phyloP scores from a whole-genome alignment of 1,140 invertebrate species.

The Drosophila asahinai region DNA sequence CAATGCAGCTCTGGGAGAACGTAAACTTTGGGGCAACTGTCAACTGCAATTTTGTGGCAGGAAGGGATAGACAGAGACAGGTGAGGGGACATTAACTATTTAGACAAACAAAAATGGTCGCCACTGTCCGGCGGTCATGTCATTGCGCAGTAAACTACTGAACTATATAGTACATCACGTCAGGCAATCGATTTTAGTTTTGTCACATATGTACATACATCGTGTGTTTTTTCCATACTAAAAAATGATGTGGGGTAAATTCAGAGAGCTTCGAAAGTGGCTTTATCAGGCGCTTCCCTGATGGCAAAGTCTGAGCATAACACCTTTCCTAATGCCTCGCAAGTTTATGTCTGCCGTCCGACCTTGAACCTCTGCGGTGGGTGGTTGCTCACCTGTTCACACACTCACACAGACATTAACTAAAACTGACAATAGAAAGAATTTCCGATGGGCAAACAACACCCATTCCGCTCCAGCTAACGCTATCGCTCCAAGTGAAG shows the following conservation, averaged over 20 bases:
- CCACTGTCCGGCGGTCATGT: slow-evolving; percentile 36
- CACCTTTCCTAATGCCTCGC: slow-evolving; percentile 17
- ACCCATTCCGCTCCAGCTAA: slow-evolving; percentile 23
- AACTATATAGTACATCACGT: slow-evolving; percentile 66
- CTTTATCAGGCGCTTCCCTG: slow-evolving; percentile 34
- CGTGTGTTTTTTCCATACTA: slow-evolving; percentile 7
- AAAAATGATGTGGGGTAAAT: slow-evolving; percentile 10
- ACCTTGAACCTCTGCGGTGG: slow-evolving; percentile 67
- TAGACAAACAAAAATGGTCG: slow-evolving; percentile 39
- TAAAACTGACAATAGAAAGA: slow-evolving; percentile 50
- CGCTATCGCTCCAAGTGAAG: slow-evolving; percentile 56
- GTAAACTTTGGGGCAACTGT: slow-evolving; percentile 11
- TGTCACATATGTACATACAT: slow-evolving; percentile 19
- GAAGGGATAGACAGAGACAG: too few relatives aligned
- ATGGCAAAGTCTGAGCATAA: slow-evolving; percentile 21
- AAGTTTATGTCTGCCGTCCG: slow-evolving; percentile 37
- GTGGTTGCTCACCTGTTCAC: slow-evolving; percentile 63
- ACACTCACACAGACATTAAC: slow-evolving; percentile 15
- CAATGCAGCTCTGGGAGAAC: slow-evolving; percentile 42
- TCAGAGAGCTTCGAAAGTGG: slow-evolving; percentile 1
- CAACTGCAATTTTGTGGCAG: slow-evolving; percentile 51
- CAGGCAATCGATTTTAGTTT: slow-evolving; percentile 69
- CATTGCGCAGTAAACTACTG: slow-evolving; percentile 72
- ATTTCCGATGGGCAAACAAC: slow-evolving; percentile 59
- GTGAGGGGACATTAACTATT: slow-evolving; percentile 54